Base-by-base conservation (phyloP, 2,113 vertebrate species). In the Prinia subflava region DNA sequence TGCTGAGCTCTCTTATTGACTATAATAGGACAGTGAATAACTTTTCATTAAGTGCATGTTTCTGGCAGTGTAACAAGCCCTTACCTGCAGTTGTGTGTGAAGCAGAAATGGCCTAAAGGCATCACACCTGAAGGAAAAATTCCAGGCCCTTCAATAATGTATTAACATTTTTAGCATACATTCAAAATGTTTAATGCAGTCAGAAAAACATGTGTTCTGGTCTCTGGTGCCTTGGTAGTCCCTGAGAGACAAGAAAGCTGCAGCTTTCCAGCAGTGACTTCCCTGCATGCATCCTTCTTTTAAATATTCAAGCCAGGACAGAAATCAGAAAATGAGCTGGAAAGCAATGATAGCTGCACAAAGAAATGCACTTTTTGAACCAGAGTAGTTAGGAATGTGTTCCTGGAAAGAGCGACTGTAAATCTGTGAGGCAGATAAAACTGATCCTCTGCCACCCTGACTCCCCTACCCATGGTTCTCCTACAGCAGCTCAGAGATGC, bases 91-190 rank as follows among this genome's bases (percentile, higher is more conserved):
- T 83, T 7, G 22, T 96, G 71, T 87, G 88, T 95, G 94, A 97
- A 97, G 92, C 86, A 87, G 94, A 97, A 92, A 94, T 70, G 84
- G 84, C 96, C 91, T 86, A 82, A 95, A 96, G 96, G 95, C 80
- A 96, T 96, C 88, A 55, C 91, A 91, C 80, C 95, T 95, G 68
- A 94, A 96, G 97, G 95, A 92, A 91, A 97, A 97, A 98, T 97
- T 97, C 96, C 96, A 96, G 37, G 67, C 70, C 69, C 21, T 95
- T 96, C 94, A 94, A 88, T 93, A 96, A 92, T 4, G 15, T 55
- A 84, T 86, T 96, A 95, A 94, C 87, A 97, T 97, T 96, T 94
- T 96, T 96, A 96, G 68, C 82, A 95, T 94, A 70, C 84, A 88
- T 89, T 96, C 82, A 95, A 56, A 85, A 79, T 14, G 8, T 57